phyloP scores from a whole-genome alignment of 1,140 invertebrate species.

The Fopius arisanus region DNA sequence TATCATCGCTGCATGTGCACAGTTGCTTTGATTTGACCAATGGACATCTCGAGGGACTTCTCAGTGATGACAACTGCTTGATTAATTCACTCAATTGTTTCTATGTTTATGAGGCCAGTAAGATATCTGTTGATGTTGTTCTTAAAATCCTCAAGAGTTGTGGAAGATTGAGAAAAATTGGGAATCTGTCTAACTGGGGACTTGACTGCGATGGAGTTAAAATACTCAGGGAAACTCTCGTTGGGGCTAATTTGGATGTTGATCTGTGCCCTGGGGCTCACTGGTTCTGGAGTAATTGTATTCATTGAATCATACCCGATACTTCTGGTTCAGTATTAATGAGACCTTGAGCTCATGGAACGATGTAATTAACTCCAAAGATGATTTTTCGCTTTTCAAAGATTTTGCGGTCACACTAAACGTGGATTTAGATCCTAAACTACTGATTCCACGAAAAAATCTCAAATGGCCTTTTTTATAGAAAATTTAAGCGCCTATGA shows the following conservation, averaged over 20 bases:
- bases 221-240: constrained; percentile 50
- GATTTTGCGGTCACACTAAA: too few species aligned
- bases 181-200: constrained; percentile 63
- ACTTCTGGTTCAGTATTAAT: not conserved
- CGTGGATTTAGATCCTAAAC: too few species aligned
- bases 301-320: constrained; percentile 40
- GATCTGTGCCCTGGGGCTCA: constrained; percentile 61
- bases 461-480: too few species aligned
- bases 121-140: constrained; percentile 54
- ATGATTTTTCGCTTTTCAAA: too few species aligned
- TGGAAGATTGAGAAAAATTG: constrained; percentile 55
- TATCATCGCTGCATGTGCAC: constrained; percentile 58
- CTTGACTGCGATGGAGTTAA: constrained; percentile 57
- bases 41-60: constrained; percentile 48
- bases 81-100: constrained; percentile 61
- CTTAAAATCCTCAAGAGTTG: constrained; percentile 56
- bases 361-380: too few species aligned
- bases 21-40: constrained; percentile 61
- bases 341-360: not conserved
- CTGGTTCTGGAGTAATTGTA: constrained; percentile 64
- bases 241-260: constrained; percentile 58
- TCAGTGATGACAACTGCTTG: constrained; percentile 42
- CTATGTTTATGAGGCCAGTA: constrained; percentile 62
- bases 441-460: too few species aligned
- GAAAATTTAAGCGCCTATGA: too few species aligned